Conservation (phyloP, 2,113 vertebrate genomes). For the Fregata magnificens region DNA sequence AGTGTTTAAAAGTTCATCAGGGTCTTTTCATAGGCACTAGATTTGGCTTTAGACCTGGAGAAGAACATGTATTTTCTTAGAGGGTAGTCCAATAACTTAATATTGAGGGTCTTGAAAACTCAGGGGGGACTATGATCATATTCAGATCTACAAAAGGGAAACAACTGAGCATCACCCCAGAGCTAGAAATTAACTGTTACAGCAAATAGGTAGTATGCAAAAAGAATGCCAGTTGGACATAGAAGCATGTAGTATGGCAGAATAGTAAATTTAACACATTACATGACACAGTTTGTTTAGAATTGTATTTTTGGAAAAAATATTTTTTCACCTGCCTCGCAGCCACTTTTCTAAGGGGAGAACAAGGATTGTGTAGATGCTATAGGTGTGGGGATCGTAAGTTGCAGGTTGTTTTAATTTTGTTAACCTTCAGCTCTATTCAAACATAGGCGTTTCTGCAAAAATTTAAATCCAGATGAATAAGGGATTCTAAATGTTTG, state of each 20-base stretch:
- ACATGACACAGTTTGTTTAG: neutral
- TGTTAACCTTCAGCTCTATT: neutral
- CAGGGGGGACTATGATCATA: neutral
- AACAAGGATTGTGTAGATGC: neutral
- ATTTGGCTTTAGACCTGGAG: neutral
- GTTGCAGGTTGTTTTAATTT: neutral
- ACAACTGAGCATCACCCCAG: neutral
- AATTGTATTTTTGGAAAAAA: neutral
- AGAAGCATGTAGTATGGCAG: neutral
- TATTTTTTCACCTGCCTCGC: neutral
- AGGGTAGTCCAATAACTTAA: neutral
- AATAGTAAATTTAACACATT: neutral
- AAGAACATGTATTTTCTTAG: neutral
- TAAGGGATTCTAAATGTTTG: neutral
- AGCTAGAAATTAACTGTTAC: neutral
- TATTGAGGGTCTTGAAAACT: neutral
- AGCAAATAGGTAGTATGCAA: neutral
- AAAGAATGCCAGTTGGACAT: neutral
- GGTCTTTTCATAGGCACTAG: neutral
- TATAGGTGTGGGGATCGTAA: neutral
- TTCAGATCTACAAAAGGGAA: neutral
- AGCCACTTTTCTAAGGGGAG: neutral
- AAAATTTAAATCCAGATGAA: neutral
- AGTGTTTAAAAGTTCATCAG: neutral
- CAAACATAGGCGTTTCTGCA: neutral